Evolutionary conservation across 2,113 vertebrate species (phyloP).

Genomic region (Tychaedon coryphoeus): DNA sequence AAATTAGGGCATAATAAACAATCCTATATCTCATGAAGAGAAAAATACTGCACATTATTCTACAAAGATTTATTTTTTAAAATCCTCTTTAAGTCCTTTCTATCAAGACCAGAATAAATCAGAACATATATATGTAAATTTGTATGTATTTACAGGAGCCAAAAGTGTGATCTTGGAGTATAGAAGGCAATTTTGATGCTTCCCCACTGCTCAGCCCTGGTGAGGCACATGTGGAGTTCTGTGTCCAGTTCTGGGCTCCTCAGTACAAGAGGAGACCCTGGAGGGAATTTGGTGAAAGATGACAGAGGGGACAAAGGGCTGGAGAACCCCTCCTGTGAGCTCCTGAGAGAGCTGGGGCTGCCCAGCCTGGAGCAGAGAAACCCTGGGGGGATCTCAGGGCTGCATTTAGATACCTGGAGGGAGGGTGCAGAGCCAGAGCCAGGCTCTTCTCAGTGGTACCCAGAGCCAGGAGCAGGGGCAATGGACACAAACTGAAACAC

Average conservation of each 20-base stretch:
- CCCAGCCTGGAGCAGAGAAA: background rate
- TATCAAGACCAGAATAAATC: background rate
- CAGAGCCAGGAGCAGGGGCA: background rate
- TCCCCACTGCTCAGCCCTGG: background rate
- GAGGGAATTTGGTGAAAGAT: background rate
- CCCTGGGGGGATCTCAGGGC: background rate
- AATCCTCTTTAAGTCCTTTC: background rate
- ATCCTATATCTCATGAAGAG: background rate
- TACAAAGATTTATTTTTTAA: accelerated
- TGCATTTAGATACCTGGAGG: background rate
- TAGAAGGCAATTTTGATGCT: background rate
- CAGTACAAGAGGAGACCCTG: background rate
- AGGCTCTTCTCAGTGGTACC: background rate
- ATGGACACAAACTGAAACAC: background rate
- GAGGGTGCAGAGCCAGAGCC: background rate
- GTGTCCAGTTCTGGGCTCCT: background rate
- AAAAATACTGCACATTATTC: background rate
- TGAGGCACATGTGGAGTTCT: background rate
- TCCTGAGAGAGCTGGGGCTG: background rate
- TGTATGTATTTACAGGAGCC: background rate
- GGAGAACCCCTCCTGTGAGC: background rate
- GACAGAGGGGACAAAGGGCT: background rate
- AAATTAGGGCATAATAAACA: background rate
- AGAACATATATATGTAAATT: background rate
- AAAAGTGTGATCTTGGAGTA: background rate